Conservation (phyloP, 2,888 invertebrate genomes). For the Pseudococcus longispinus region DNA sequence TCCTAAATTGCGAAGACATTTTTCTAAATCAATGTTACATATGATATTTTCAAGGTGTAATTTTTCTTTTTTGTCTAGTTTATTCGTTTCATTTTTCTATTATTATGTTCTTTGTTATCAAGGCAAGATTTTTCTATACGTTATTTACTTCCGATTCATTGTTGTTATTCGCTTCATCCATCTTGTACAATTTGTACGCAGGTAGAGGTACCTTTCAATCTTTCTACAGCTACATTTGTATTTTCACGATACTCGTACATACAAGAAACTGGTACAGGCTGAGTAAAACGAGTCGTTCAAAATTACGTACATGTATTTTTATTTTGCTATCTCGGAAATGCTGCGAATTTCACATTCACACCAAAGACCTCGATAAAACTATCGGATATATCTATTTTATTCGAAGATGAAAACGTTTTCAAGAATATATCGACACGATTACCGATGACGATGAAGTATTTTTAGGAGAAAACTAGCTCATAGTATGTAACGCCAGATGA, state of each 20-base stretch:
- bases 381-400: neutral
- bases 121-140: neutral
- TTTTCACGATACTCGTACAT: too few species aligned
- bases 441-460: neutral
- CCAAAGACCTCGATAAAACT: neutral
- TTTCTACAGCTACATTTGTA: neutral
- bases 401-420: neutral
- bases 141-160: neutral
- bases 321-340: neutral
- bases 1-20: neutral
- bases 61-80: slow-evolving; percentile 9
- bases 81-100: neutral
- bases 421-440: neutral
- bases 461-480: neutral
- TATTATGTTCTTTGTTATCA: neutral
- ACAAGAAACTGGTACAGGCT: neutral
- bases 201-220: neutral
- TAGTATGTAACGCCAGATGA: neutral
- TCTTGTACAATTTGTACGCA: neutral
- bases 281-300: neutral
- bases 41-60: neutral
- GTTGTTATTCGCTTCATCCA: neutral
- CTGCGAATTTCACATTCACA: neutral
- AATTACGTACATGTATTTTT: neutral
- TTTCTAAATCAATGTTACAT: neutral